phyloP scores from a whole-genome alignment of 2,888 invertebrate species.

The Nephrocerus scutellatus region DNA sequence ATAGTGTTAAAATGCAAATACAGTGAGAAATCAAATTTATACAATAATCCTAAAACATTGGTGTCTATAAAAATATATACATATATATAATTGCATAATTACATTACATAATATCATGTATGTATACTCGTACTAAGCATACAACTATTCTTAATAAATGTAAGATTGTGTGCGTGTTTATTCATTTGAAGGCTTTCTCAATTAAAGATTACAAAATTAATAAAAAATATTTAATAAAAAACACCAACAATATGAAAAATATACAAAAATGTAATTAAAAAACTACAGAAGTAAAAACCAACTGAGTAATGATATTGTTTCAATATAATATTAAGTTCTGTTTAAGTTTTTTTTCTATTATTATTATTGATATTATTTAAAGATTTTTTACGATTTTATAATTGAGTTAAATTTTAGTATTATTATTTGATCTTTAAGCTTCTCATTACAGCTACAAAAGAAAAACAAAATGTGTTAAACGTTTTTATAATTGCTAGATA shows the following conservation, averaged over 20 bases:
- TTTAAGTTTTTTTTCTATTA: constrained; percentile 20
- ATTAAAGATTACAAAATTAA: constrained; percentile 10
- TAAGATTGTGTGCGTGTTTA: constrained; percentile 25
- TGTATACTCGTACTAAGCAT: no score
- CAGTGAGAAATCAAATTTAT: constrained; percentile 15
- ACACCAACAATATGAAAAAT: constrained; percentile 8
- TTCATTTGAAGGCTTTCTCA: constrained; percentile 21
- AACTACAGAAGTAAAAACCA: constrained; percentile 15
- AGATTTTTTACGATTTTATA: no score
- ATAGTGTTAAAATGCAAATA: no score
- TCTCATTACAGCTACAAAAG: constrained; percentile 21
- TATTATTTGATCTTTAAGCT: constrained; percentile 20
- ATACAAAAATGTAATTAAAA: no score
- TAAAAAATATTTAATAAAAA: constrained; percentile 10
- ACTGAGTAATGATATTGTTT: constrained; percentile 23
- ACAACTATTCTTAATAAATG: constrained; percentile 17
- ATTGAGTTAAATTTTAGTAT: constrained; percentile 21
- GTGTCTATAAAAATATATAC: constrained; percentile 21
- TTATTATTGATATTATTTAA: constrained; percentile 23
- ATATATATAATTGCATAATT: constrained; percentile 14
- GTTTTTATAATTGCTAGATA: no score
- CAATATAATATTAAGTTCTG: constrained; percentile 22
- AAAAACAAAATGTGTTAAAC: constrained; percentile 12
- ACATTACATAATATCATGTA: constrained; percentile 15
- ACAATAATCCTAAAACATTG: constrained; percentile 21